Evolutionary conservation across 2,888 invertebrate species (phyloP).

Genomic region (Microplitis manilae): DNA sequence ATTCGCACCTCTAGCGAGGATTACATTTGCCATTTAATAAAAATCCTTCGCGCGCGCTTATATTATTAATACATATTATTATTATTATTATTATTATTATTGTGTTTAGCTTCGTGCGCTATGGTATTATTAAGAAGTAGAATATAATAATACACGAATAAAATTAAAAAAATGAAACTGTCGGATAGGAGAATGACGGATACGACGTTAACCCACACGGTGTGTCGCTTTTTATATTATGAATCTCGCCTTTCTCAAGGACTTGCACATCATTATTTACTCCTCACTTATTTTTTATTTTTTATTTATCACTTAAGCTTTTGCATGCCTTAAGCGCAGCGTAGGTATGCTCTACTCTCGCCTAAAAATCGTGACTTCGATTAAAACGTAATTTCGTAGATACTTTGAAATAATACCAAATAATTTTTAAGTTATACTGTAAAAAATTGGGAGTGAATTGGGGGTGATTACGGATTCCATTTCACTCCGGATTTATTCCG

Average conservation of each 20-base stretch:
- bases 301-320: constrained; percentile 5
- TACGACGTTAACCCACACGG: constrained; percentile 25
- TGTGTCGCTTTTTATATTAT: background rate
- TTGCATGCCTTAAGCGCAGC: too few species aligned
- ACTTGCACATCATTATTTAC: constrained; percentile 20
- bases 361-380: too few species aligned
- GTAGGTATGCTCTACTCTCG: too few species aligned
- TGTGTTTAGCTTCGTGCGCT: constrained; percentile 61
- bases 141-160: constrained; percentile 5
- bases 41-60: constrained; percentile 51
- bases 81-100: constrained; percentile 54
- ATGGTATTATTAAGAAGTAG: constrained; percentile 44
- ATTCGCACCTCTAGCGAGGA: constrained; percentile 69
- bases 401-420: background rate
- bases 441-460: too few species aligned
- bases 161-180: background rate
- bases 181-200: background rate
- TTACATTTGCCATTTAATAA: constrained; percentile 68
- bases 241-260: constrained; percentile 3
- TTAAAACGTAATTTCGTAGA: too few species aligned
- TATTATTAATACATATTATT: constrained; percentile 33
- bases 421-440: too few species aligned
- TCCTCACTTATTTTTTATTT: background rate
- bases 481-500: too few species aligned
- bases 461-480: too few species aligned